A percentile compares a stretch with the other conserved stretches of the same genome.
Evolutionary conservation across 2,888 invertebrate species (phyloP).

Genomic region (Myopa testacea): DNA sequence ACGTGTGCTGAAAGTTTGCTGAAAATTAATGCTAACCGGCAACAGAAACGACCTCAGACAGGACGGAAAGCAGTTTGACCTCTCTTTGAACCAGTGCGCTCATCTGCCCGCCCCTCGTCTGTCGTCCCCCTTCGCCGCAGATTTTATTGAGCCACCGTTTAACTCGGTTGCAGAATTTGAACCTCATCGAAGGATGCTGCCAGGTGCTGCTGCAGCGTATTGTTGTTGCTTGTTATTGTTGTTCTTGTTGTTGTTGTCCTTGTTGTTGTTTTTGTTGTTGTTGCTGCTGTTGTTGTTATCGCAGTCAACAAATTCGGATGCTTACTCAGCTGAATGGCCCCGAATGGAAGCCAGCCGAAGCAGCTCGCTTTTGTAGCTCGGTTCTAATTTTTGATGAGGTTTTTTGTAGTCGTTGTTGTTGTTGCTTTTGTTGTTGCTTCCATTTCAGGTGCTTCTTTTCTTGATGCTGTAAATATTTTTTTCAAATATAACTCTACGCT

Average conservation of each 20-base stretch:
- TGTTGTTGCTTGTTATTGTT: background rate
- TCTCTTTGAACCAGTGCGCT: no score
- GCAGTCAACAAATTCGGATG: background rate
- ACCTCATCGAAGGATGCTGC: background rate
- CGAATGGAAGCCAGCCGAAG: background rate
- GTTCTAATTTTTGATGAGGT: background rate
- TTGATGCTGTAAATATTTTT: background rate
- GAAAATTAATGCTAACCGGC: no score
- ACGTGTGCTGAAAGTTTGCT: no score
- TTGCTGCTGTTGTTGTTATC: background rate
- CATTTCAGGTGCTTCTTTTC: constrained; percentile 7
- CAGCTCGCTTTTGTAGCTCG: background rate
- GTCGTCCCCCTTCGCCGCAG: no score
- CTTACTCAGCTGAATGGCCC: background rate
- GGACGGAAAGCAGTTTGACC: no score
- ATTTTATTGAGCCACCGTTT: no score
- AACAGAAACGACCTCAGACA: no score
- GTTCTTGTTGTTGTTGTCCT: background rate
- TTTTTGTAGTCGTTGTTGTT: background rate
- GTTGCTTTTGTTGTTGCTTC: constrained; percentile 19
- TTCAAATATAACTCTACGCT: no score
- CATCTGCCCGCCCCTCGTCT: no score
- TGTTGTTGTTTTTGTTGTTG: background rate
- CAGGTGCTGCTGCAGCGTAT: background rate
- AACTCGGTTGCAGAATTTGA: no score